Evolutionary conservation across 2,113 vertebrate genomes (phyloP).

Genomic region (Argyrosomus japonicus): DNA sequence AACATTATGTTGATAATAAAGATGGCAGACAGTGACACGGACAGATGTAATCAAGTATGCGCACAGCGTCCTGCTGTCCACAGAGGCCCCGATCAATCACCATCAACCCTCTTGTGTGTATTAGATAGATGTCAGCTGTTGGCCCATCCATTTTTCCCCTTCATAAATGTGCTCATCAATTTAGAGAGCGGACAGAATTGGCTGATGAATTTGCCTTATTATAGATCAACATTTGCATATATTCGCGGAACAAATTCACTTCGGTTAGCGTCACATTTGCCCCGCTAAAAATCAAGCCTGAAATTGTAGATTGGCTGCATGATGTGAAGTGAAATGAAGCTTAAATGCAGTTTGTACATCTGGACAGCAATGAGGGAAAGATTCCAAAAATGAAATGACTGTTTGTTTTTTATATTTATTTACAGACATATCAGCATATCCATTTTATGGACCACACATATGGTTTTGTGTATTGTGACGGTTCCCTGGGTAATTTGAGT

Average conservation of each 20-base stretch:
- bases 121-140: slow-evolving; percentile 41
- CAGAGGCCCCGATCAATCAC: slow-evolving; percentile 44
- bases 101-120: slow-evolving; percentile 20
- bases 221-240: slow-evolving; percentile 47
- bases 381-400: fast-evolving
- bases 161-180: slow-evolving; percentile 27
- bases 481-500: too few relatives aligned
- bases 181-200: slow-evolving; percentile 32
- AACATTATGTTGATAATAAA: slow-evolving; percentile 20
- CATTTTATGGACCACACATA: too few relatives aligned
- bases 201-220: slow-evolving; percentile 50
- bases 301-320: slow-evolving; percentile 9
- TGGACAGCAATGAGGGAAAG: not conserved
- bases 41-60: slow-evolving; percentile 31
- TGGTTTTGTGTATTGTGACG: too few relatives aligned
- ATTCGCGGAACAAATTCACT: slow-evolving; percentile 52
- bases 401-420: not conserved
- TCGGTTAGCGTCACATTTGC: slow-evolving; percentile 25
- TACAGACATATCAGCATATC: not conserved
- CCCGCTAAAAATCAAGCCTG: not conserved
- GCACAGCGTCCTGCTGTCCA: slow-evolving; percentile 6
- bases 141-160: not conserved
- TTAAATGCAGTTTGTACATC: slow-evolving; percentile 6
- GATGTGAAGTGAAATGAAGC: not conserved
- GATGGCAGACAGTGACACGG: slow-evolving; percentile 8